These are phyloP conservation scores for Sepioteuthis lessoniana DNA, from an alignment of 2,888 invertebrate species.

Conservation along the genomic window DNA sequence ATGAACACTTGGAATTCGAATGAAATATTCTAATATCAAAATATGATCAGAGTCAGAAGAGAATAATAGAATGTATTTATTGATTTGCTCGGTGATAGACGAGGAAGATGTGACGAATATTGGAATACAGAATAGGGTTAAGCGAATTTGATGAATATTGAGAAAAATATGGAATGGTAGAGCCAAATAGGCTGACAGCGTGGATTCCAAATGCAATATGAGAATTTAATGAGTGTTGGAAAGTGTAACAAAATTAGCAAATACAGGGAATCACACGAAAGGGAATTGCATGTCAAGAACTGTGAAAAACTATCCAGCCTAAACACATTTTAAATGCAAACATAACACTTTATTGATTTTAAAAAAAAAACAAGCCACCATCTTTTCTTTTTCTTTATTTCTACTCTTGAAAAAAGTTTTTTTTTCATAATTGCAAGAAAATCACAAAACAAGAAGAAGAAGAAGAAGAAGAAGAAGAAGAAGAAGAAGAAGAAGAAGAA, in stretches of 20 bases:
- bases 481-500: background rate
- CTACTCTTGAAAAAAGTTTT: background rate
- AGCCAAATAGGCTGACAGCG: background rate
- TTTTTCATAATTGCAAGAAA: background rate
- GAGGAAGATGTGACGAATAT: background rate
- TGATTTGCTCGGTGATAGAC: background rate
- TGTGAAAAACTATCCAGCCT: background rate
- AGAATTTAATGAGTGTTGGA: background rate
- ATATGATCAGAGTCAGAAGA: background rate
- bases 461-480: too few species aligned
- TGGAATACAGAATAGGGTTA: background rate
- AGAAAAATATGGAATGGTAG: background rate
- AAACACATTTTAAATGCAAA: background rate
- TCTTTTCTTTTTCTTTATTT: background rate
- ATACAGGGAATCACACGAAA: background rate
- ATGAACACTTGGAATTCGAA: background rate
- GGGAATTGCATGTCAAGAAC: background rate
- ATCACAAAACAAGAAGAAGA: background rate
- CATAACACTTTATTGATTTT: background rate
- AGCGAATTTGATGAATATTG: background rate
- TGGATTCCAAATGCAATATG: background rate
- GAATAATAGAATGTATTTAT: background rate
- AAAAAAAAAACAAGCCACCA: background rate
- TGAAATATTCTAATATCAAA: background rate
- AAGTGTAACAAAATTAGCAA: background rate